A percentile compares a stretch with the other conserved stretches of the same genome.
phyloP scores from a whole-genome alignment of 2,797 vertebrate genomes.

The Mycteria americana region DNA sequence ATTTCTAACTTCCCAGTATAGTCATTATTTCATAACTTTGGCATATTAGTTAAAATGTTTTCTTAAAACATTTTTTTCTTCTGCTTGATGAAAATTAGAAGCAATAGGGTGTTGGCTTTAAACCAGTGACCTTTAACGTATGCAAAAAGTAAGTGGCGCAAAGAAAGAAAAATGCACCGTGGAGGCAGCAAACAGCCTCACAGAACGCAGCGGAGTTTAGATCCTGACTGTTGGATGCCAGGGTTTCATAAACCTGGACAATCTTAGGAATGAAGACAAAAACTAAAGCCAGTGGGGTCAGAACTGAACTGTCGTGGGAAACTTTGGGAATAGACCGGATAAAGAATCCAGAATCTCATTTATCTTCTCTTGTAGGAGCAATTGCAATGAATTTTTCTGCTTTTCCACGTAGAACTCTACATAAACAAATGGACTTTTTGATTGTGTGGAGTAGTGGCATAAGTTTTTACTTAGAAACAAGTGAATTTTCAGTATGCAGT shows the following conservation, averaged over 20 bases:
- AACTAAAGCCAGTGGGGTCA: not conserved
- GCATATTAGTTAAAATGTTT: not conserved
- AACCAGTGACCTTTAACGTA: not conserved
- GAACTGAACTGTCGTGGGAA: not conserved
- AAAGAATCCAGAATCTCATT: not conserved
- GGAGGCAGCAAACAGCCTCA: not conserved
- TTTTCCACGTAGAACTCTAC: not conserved
- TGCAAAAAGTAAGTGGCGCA: not conserved
- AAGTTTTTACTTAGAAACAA: not conserved
- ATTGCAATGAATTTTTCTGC: not conserved
- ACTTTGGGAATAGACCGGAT: not conserved
- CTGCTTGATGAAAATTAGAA: not conserved
- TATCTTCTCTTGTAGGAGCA: not conserved
- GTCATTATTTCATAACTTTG: not conserved
- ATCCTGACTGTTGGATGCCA: not conserved
- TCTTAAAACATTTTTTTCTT: not conserved
- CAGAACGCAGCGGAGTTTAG: not conserved
- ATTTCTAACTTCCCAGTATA: not conserved
- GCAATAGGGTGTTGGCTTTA: not conserved
- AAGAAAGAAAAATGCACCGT: not conserved
- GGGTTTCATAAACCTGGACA: not conserved
- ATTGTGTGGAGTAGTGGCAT: rapidly evolving
- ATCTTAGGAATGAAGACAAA: not conserved
- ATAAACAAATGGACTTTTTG: not conserved
- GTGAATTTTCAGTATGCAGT: not conserved